phyloP scores from a whole-genome alignment of 2,888 invertebrate species.

The Caenorhabditis imperialis region DNA sequence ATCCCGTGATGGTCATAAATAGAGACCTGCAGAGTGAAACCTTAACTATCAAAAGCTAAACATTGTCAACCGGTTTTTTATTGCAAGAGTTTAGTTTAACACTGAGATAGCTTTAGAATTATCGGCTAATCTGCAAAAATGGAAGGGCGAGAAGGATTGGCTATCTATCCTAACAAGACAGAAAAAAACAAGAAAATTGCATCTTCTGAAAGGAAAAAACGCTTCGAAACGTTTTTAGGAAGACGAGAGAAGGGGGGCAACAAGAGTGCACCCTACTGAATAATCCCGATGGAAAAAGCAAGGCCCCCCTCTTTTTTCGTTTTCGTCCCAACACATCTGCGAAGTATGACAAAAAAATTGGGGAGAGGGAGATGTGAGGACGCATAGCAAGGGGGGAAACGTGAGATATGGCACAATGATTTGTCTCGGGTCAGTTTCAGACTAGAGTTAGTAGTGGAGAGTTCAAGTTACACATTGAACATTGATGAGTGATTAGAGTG shows the following conservation, averaged over 20 bases:
- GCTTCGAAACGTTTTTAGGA: conserved; percentile 1
- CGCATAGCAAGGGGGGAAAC: conserved; percentile 15
- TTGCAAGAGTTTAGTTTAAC: conserved; percentile 37
- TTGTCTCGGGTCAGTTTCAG: no score
- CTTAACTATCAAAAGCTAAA: conserved; percentile 20
- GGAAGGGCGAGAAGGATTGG: background rate
- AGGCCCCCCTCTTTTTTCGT: conserved; percentile 1
- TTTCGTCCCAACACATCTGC: conserved; percentile 25
- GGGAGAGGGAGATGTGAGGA: conserved; percentile 8
- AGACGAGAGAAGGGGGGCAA: conserved; percentile 11
- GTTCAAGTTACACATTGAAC: conserved; percentile 32
- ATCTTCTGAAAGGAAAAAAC: conserved; percentile 4
- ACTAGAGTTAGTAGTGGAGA: no score
- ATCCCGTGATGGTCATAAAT: conserved; percentile 48
- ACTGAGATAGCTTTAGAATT: background rate
- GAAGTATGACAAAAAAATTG: conserved; percentile 43
- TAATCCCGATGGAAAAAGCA: conserved; percentile 45
- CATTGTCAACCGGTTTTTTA: conserved; percentile 28
- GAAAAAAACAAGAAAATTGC: background rate
- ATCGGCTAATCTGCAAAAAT: background rate
- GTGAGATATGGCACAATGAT: conserved; percentile 28
- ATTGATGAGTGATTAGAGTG: conserved; percentile 33
- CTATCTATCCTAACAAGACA: no score
- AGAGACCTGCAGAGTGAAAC: conserved; percentile 4
- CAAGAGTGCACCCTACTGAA: conserved; percentile 49